Evolutionary conservation across 2,888 invertebrate genomes (phyloP), one percentile per base, ranked within the genome.

Genomic region (Nomada lathburiana): DNA sequence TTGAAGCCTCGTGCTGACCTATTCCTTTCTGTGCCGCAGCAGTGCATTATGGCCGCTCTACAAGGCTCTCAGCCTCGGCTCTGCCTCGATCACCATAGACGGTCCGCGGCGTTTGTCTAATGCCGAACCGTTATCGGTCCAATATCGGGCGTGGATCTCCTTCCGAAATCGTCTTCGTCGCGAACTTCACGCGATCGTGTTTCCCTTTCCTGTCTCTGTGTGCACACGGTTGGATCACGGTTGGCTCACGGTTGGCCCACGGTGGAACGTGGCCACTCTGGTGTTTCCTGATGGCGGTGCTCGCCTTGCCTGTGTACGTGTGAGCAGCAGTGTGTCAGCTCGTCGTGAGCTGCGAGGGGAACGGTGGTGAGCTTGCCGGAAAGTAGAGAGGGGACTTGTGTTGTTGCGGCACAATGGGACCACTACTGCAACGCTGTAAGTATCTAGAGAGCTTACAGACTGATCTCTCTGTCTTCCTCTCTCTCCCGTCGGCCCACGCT

Each of bases 11-110:
- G 88, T 90, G 92, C 91, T 93, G 93, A 92, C 93, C 93, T 93
- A 93, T 93, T 93, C 93, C 91, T 92, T 92, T 90, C 91, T 90
- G 92, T 90, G 90, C 89, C 89, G 91, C 86, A 85, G 90, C 92
- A 92, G 93, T 93, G 90, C 92, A 93, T 93, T 93, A 93, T 93
- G 92, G 92, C 92, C 91, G 91, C 92, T 93, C 90, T 89, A 85
- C 87, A 85, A 85, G 82, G 62, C 83, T 83, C 87, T 82, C 23
- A 13, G 85, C 82, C 77, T 72, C 83, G 74, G 73, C 71, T 60
- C 60, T 83, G 50, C 62, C 82, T 65, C 82, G 86, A 76, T 85
- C 82, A 77, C 81, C 83, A 65, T 80, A 85, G 84, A 88, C 85
- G 82, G 76, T 77, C 78, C 63, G 57, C 64, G 65, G 36, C 57